Evolutionary conservation across 2,113 vertebrate genomes (phyloP).

Genomic region (Leucopsar rothschildi): DNA sequence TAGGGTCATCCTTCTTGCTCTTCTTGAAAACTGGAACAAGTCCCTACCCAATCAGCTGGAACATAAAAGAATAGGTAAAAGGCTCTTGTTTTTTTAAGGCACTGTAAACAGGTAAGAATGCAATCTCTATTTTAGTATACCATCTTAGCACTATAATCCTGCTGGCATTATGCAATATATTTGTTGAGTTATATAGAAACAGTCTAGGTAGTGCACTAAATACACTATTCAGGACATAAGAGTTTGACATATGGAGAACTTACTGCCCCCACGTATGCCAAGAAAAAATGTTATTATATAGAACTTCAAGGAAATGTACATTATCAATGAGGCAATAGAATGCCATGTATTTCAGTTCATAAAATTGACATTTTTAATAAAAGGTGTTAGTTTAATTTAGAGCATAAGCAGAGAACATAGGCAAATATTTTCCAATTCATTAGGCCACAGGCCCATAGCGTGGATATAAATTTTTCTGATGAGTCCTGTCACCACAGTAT

Average conservation of each 20-base stretch:
- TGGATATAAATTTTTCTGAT: slow-evolving; percentile 77
- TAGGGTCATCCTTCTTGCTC: background rate
- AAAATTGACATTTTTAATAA: slow-evolving; percentile 69
- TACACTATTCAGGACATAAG: background rate
- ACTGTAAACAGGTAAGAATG: background rate
- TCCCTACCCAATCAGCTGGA: background rate
- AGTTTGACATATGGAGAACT: background rate
- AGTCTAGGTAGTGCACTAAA: background rate
- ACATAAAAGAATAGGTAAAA: background rate
- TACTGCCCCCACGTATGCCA: background rate
- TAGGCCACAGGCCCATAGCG: slow-evolving; percentile 63
- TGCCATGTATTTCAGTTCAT: slow-evolving; percentile 57
- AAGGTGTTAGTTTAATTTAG: slow-evolving; percentile 72
- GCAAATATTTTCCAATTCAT: slow-evolving; percentile 78
- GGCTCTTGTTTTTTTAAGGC: background rate
- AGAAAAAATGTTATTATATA: background rate
- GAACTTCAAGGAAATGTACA: slow-evolving; percentile 39
- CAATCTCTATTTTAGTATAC: background rate
- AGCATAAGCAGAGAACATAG: slow-evolving; percentile 64
- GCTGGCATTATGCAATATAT: background rate
- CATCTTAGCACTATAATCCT: background rate
- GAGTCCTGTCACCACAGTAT: slow-evolving; percentile 72
- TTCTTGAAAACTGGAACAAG: background rate
- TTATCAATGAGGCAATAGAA: slow-evolving; percentile 53
- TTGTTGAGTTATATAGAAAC: background rate